Base-by-base conservation (phyloP, 2,797 vertebrate species). In the Linurgus olivaceus region DNA sequence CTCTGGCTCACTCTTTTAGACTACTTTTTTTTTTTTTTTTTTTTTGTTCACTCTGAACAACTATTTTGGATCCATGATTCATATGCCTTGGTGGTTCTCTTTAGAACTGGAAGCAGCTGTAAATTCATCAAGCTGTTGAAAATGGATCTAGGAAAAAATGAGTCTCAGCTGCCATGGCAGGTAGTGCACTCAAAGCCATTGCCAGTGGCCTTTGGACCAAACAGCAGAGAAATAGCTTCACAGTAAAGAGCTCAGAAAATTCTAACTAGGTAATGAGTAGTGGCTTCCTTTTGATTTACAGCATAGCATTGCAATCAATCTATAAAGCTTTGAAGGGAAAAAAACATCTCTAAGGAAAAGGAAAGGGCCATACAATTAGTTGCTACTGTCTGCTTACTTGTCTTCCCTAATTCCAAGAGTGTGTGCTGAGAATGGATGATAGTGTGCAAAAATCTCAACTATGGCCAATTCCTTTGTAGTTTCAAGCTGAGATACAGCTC, bases 151-250 rank as follows among this genome's bases (percentile, higher is more conserved):
- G 90, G 73, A 82, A 90, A 76, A 95, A 88, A 55, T 63, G 62
- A 20, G 11, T 83, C 97, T 97, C 78, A 94, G 93, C 96, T 96
- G 94, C 95, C 93, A 94, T 97, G 98, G 96, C 97, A 96, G 97
- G 97, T 97, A 96, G 95, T 51, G 58, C 6, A 88, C 97, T 98
- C 38, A 67, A 94, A 98, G 98, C 98, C 96, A 88, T 97, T 90
- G 98, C 98, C 92, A 86, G 96, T 97, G 98, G 98, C 98, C 98
- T 91, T 10, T 87, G 98, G 98, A 98, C 98, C 98, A 99, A 98
- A 97, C 98, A 97, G 96, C 74, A 83, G 93, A 98, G 98, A 98
- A 98, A 98, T 88, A 97, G 96, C 97, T 98, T 97, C 95, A 90
- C 96, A 93, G 98, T 85, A 93, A 97, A 97, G 97, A 98, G 94